Conservation (phyloP, 2,888 invertebrate species). For the Ferrisia virgata region DNA sequence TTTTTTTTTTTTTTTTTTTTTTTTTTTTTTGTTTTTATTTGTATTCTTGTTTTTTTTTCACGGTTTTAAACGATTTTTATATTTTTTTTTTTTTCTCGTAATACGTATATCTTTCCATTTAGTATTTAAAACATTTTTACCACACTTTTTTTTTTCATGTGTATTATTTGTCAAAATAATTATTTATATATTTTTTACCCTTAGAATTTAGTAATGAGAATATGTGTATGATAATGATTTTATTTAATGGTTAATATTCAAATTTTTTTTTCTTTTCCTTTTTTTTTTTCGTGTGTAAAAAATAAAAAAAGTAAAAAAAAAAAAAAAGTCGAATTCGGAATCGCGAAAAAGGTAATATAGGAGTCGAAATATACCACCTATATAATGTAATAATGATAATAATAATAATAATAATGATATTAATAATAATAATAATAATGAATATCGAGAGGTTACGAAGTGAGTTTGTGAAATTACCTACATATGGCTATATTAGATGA, state of each 20-base stretch:
- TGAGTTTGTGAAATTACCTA: constrained; percentile 40
- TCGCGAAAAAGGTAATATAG: neutral
- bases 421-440: too few species aligned
- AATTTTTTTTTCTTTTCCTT: neutral
- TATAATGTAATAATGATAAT: neutral
- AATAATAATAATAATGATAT: neutral
- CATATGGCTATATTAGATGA: neutral
- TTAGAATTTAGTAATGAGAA: constrained; percentile 23
- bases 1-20: neutral
- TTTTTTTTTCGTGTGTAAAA: constrained; percentile 17
- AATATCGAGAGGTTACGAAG: constrained; percentile 29
- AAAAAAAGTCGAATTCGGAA: too few species aligned
- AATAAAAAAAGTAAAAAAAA: too few species aligned
- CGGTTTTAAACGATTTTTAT: constrained; percentile 19
- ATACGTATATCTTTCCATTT: constrained; percentile 35
- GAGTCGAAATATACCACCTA: neutral
- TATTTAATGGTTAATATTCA: constrained; percentile 19
- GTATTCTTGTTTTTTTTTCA: constrained; percentile 30
- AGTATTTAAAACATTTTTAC: constrained; percentile 42
- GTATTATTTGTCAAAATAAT: constrained; percentile 34
- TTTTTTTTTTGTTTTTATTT: neutral
- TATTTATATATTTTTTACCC: constrained; percentile 44
- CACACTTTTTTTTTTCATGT: constrained; percentile 45
- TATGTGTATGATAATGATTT: constrained; percentile 37
- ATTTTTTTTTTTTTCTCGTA: neutral